Conservation (phyloP, 2,797 vertebrate species). For the Crossoptilon crossoptilon region DNA sequence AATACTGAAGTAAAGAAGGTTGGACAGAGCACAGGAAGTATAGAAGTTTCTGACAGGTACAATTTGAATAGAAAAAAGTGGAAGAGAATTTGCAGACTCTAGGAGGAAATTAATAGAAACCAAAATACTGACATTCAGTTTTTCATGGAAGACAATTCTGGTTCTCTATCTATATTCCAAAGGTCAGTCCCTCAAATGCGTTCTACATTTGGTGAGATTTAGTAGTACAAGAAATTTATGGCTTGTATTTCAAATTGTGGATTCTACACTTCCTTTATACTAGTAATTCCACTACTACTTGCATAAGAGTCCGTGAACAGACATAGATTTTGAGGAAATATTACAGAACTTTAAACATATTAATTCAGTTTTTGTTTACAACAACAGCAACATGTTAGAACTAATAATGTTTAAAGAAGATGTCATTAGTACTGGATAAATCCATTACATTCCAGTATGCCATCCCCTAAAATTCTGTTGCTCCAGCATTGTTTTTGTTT, state of each 20-base stretch:
- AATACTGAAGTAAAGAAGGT: neutral
- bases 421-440: neutral
- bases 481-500: neutral
- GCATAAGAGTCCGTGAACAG: neutral
- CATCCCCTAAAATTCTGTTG: neutral
- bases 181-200: slow-evolving; percentile 19
- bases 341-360: neutral
- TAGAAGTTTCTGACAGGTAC: neutral
- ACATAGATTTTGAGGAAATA: neutral
- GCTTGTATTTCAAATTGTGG: neutral
- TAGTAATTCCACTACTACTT: neutral
- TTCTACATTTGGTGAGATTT: slow-evolving; percentile 30
- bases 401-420: neutral
- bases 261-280: neutral
- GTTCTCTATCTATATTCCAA: slow-evolving; percentile 21
- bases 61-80: neutral
- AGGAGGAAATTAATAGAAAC: slow-evolving; percentile 12
- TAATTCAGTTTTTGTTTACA: neutral
- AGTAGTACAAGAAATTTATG: slow-evolving; percentile 14
- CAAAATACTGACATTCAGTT: slow-evolving; percentile 30
- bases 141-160: neutral
- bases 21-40: neutral
- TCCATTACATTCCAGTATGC: neutral
- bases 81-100: neutral
- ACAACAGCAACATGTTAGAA: neutral